Evolutionary conservation across 2,113 vertebrate genomes (phyloP), one percentile per base, ranked within the genome.

Genomic region (human): DNA sequence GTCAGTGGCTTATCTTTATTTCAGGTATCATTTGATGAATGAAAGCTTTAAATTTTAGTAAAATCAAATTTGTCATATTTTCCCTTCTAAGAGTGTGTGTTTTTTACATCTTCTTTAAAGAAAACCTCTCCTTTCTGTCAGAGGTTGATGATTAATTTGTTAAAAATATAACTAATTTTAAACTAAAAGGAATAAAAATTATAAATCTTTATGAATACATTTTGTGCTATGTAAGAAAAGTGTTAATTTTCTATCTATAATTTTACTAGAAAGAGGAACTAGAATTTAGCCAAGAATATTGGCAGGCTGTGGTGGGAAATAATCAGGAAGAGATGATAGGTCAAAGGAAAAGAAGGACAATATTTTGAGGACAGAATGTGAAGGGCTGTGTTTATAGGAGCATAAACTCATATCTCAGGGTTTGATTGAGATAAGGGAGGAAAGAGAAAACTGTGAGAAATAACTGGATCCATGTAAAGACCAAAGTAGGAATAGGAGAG

Each of bases 91-190:
- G 32, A 70, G 3, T 91, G 20, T 81, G 22, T 93, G 9, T 6
- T 68, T 88, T 94, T 89, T 93, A 22, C 57, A 14, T 17, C 59
- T 81, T 94, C 13, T 59, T 78, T 86, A 72, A 93, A 87, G 48
- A 87, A 76, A 87, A 48, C 10, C 4, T 32, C 89, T 87, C 18
- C 30, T 81, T 76, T 50, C 22, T 83, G 70, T 81, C 66, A 88
- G 43, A 94, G 45, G 16, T 88, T 93, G 80, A 16, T 83, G 80
- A 87, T 86, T 87, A 59, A 79, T 87, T 94, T 94, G 40, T 93
- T 96, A 80, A 96, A 90, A 81, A 43, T 68, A 30, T 85, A 91
- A 23, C 48, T 40, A 52, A 40, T 68, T 96, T 91, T 95, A 90
- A 96, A 70, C 55, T 80, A 52, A 92, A 66, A 88, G 38, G 9